Evolutionary conservation across 2,888 invertebrate genomes (phyloP).

Genomic region (Nezara viridula): DNA sequence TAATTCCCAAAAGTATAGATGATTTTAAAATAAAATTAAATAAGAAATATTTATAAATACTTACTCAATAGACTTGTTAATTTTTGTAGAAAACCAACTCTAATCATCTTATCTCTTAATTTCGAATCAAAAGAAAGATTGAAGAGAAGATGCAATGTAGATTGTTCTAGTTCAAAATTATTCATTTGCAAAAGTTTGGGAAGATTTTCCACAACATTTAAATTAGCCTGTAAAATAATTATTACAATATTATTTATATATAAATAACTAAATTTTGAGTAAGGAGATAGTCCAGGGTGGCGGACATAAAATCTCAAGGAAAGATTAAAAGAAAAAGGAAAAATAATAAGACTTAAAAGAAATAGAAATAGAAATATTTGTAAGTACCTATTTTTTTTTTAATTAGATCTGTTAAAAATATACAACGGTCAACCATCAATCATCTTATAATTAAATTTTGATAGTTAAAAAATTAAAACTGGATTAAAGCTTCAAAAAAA

Average conservation of each 20-base stretch:
- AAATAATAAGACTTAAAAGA: too few relatives aligned
- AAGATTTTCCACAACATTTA: constrained; percentile 86
- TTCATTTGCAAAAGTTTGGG: constrained; percentile 82
- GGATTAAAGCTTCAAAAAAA: neutral
- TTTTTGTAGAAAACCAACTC: constrained; percentile 89
- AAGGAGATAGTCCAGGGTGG: too few relatives aligned
- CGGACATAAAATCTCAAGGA: too few relatives aligned
- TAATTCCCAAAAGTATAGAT: neutral
- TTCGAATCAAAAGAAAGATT: constrained; percentile 96
- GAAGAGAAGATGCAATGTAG: constrained; percentile 88
- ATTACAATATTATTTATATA: neutral
- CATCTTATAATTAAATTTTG: neutral
- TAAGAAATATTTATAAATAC: constrained; percentile 67
- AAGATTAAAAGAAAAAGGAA: too few relatives aligned
- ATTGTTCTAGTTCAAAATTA: constrained; percentile 79
- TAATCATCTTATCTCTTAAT: constrained; percentile 89
- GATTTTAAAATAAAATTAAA: too few relatives aligned
- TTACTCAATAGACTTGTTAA: constrained; percentile 88
- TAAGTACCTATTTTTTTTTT: too few relatives aligned
- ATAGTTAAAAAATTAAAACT: neutral
- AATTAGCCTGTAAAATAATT: constrained; percentile 72
- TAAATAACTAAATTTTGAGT: too few relatives aligned
- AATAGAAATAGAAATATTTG: too few relatives aligned
- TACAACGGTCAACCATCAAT: too few relatives aligned
- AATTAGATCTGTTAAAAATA: too few relatives aligned